Evolutionary conservation across 2,797 vertebrate genomes (phyloP).

Genomic region (Hipposideros larvatus): DNA sequence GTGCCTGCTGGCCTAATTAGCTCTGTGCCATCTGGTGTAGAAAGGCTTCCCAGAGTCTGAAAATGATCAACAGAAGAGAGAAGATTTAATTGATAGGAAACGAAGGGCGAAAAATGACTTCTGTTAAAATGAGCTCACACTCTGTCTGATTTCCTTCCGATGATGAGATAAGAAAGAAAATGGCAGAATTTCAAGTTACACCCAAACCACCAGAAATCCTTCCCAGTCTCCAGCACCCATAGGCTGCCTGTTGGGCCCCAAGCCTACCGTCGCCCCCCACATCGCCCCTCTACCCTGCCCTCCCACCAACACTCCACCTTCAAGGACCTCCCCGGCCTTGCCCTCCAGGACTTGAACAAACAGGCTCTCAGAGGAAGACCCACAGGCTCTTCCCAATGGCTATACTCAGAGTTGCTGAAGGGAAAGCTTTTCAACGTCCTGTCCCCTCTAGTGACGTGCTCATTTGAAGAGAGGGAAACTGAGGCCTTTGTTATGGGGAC

Average conservation of each 20-base stretch:
- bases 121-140: constrained; percentile 62
- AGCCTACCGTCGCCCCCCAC: constrained; percentile 31
- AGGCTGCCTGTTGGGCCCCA: not conserved
- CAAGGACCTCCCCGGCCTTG: not conserved
- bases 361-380: not conserved
- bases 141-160: constrained; percentile 71
- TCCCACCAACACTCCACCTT: not conserved
- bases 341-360: not conserved
- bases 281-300: not conserved
- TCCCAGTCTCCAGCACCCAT: constrained; percentile 14
- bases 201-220: constrained; percentile 75
- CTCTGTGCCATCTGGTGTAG: not conserved
- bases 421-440: not conserved
- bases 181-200: constrained; percentile 79
- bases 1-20: not conserved
- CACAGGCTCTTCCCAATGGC: not conserved
- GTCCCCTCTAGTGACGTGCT: not conserved
- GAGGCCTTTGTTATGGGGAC: not conserved
- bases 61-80: constrained; percentile 44
- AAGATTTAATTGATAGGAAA: constrained; percentile 67
- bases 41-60: constrained; percentile 13
- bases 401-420: not conserved
- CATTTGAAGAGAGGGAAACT: not conserved
- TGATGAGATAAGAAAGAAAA: constrained; percentile 74
- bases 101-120: constrained; percentile 45